Evolutionary conservation across 92 coral and sea anemone genomes (phyloP).

Genomic region (Chrysogorgia sp.): DNA sequence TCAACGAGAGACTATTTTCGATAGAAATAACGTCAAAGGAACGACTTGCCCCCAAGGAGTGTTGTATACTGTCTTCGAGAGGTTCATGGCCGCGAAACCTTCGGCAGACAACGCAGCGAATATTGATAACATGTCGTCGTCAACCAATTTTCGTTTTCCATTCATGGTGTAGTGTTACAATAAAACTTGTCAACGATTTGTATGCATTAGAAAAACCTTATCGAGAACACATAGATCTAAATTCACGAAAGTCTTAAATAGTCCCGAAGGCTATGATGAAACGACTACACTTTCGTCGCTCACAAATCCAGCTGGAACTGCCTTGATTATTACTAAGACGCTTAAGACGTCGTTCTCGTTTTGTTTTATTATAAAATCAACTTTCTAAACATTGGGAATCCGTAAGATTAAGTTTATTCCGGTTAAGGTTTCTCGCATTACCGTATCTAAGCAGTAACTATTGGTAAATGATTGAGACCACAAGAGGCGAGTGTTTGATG

Average conservation of each 20-base stretch:
- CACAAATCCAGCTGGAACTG: neutral
- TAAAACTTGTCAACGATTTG: neutral
- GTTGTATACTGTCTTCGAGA: too few relatives aligned
- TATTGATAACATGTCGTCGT: too few relatives aligned
- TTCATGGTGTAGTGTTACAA: conserved; percentile 36
- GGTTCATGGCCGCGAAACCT: too few relatives aligned
- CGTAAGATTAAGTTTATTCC: conserved; percentile 47
- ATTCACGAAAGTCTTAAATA: neutral
- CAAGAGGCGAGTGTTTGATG: conserved; percentile 40
- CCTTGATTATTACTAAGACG: neutral
- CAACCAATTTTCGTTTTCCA: neutral
- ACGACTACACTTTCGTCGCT: neutral
- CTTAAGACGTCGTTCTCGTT: neutral
- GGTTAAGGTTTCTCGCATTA: conserved; percentile 37
- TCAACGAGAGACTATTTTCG: too few relatives aligned
- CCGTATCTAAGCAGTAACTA: conserved; percentile 39
- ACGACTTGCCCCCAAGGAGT: too few relatives aligned
- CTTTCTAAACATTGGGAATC: conserved; percentile 48
- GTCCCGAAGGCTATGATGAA: too few relatives aligned
- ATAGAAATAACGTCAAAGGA: too few relatives aligned
- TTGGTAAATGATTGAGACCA: conserved; percentile 36
- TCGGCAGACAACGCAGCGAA: too few relatives aligned
- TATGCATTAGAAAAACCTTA: neutral
- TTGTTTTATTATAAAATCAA: neutral
- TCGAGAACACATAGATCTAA: neutral